Evolutionary conservation across 2,113 vertebrate species (phyloP).

Genomic region (Salvelinus alpinus): DNA sequence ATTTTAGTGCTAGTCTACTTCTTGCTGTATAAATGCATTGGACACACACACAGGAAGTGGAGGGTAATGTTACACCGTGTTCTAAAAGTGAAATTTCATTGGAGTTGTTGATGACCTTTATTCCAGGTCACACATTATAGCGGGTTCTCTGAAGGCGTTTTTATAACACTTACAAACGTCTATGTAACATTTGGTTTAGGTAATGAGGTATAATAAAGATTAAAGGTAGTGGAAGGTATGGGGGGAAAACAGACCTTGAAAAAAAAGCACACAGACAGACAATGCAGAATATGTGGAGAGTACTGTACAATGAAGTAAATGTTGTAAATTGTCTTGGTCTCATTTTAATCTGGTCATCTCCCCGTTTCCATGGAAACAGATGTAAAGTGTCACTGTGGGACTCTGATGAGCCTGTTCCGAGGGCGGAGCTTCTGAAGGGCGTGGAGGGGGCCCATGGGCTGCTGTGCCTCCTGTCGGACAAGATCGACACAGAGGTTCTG

Average conservation of each 20-base stretch:
- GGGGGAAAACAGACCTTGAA: background rate
- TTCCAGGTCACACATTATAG: background rate
- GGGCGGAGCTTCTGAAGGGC: conserved; percentile 76
- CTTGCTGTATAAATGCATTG: background rate
- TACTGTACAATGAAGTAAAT: background rate
- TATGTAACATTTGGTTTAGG: background rate
- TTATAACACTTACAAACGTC: background rate
- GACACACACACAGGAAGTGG: background rate
- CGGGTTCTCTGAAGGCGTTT: background rate
- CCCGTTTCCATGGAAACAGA: conserved; percentile 59
- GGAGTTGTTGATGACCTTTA: background rate
- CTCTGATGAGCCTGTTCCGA: conserved; percentile 83
- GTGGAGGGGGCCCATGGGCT: conserved; percentile 81
- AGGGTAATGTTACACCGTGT: background rate
- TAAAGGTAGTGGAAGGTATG: background rate
- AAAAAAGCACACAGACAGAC: background rate
- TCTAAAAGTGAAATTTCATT: background rate
- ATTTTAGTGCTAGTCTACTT: background rate
- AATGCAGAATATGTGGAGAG: background rate
- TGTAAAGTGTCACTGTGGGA: conserved; percentile 84
- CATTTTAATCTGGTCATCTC: background rate
- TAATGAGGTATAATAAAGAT: background rate
- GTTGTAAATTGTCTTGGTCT: background rate
- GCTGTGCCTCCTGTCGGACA: conserved; percentile 84
- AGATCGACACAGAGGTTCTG: conserved; percentile 82